These are phyloP conservation scores for Paedocypris micromegethes DNA, from an alignment of 2,797 vertebrate species.

Conservation along the genomic window DNA sequence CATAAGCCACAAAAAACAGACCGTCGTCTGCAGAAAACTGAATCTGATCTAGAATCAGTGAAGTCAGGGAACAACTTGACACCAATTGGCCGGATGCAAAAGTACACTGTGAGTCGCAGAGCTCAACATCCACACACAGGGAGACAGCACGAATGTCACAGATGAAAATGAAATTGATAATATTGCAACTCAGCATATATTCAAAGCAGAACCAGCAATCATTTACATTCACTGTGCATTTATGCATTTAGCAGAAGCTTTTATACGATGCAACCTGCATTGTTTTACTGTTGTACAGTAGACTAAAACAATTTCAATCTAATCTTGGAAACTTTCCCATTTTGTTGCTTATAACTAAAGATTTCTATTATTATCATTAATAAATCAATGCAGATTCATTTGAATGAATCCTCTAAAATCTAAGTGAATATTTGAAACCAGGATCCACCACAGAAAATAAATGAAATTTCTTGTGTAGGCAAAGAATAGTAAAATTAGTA, in stretches of 20 bases:
- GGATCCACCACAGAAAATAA: too few relatives aligned
- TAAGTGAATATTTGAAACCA: too few relatives aligned
- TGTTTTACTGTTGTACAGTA: too few relatives aligned
- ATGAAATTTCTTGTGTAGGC: background rate
- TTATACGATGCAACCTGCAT: too few relatives aligned
- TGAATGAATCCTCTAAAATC: too few relatives aligned
- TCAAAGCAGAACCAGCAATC: constrained; percentile 4
- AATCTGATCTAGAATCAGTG: constrained; percentile 21
- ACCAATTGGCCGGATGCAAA: constrained; percentile 26
- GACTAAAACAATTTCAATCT: too few relatives aligned
- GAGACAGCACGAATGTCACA: constrained; percentile 28
- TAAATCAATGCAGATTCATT: too few relatives aligned
- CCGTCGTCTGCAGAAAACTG: constrained; percentile 27
- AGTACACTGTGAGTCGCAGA: constrained; percentile 10
- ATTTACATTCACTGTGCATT: background rate
- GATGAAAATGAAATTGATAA: constrained; percentile 5
- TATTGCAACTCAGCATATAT: constrained; percentile 9
- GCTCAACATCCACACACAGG: constrained; percentile 22
- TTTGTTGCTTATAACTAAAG: too few relatives aligned
- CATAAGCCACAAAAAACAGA: background rate
- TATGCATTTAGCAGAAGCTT: too few relatives aligned
- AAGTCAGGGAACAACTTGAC: constrained; percentile 8
- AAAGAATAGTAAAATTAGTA: constrained; percentile 14
- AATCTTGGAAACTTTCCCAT: too few relatives aligned
- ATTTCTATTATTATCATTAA: too few relatives aligned